These are phyloP conservation scores for Enoplosus armatus DNA, from an alignment of 2,797 vertebrate genomes.

Conservation along the genomic window DNA sequence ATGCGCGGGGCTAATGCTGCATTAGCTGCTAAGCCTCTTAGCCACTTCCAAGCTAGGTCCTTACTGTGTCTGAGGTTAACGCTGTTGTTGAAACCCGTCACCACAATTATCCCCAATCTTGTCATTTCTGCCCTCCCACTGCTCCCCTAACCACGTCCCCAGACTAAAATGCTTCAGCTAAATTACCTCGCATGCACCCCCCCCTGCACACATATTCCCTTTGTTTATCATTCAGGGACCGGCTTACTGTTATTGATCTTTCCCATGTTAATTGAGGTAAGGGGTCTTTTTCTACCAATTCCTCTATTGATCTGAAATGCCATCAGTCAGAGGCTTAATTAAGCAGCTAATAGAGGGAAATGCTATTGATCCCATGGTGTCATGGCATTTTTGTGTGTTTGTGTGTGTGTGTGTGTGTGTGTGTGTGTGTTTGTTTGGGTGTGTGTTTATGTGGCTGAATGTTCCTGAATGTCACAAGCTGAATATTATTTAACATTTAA, in stretches of 20 bases:
- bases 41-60: constrained; percentile 52
- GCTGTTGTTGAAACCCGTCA: constrained; percentile 53
- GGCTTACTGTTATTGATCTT: constrained; percentile 71
- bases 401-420: constrained; percentile 22
- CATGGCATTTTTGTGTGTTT: constrained; percentile 39
- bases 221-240: constrained; percentile 67
- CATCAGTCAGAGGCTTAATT: constrained; percentile 82
- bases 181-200: constrained; percentile 54
- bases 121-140: constrained; percentile 54
- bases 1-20: constrained; percentile 47
- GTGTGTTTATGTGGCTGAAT: constrained; percentile 4
- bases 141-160: constrained; percentile 30
- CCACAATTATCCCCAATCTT: constrained; percentile 64
- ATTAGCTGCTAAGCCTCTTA: constrained; percentile 71
- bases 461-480: constrained; percentile 16
- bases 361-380: constrained; percentile 74
- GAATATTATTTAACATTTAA: constrained; percentile 23
- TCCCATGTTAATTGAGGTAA: constrained; percentile 78
- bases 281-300: constrained; percentile 78
- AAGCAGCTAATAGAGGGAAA: constrained; percentile 82
- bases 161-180: constrained; percentile 36
- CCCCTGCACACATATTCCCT: constrained; percentile 46
- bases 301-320: constrained; percentile 80
- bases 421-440: constrained; percentile 11
- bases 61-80: constrained; percentile 62